A percentile compares a stretch with the other conserved stretches of the same genome.
These are phyloP conservation scores for Tuberolachnus salignus DNA, from an alignment of 2,888 invertebrate genomes.

Conservation along the genomic window DNA sequence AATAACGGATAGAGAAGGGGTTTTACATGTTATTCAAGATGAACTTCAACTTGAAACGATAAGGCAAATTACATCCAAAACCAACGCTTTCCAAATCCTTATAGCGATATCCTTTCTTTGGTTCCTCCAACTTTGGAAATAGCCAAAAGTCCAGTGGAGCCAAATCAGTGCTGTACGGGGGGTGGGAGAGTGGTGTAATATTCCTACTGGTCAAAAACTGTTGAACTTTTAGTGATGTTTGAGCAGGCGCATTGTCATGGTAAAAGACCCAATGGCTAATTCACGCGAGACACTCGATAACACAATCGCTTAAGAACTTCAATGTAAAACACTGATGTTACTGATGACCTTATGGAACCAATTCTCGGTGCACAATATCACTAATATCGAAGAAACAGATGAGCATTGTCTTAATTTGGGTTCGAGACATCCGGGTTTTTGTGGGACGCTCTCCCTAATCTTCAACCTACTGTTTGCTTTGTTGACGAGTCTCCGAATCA, in stretches of 20 bases:
- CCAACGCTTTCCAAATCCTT: constrained; percentile 7
- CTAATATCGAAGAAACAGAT: constrained; percentile 1
- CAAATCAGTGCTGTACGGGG: constrained; percentile 34
- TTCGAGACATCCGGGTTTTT: constrained; percentile 10
- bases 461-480: constrained; percentile 55
- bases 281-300: not conserved
- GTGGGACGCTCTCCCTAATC: not conserved
- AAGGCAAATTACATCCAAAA: no score
- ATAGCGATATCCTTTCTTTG: constrained; percentile 13
- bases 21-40: not conserved
- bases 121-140: not conserved
- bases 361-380: constrained; percentile 18
- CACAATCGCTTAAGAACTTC: not conserved
- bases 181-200: constrained; percentile 15
- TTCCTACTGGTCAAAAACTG: constrained; percentile 49
- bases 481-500: constrained; percentile 57
- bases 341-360: not conserved
- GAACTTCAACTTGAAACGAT: no score
- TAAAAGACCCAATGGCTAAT: not conserved
- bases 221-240: constrained; percentile 46
- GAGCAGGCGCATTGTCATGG: constrained; percentile 58
- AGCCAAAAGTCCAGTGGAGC: constrained; percentile 44
- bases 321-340: not conserved
- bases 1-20: no score
- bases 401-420: constrained; percentile 31